Conservation (phyloP, 2,888 invertebrate species). For the Terebella lapidaria region DNA sequence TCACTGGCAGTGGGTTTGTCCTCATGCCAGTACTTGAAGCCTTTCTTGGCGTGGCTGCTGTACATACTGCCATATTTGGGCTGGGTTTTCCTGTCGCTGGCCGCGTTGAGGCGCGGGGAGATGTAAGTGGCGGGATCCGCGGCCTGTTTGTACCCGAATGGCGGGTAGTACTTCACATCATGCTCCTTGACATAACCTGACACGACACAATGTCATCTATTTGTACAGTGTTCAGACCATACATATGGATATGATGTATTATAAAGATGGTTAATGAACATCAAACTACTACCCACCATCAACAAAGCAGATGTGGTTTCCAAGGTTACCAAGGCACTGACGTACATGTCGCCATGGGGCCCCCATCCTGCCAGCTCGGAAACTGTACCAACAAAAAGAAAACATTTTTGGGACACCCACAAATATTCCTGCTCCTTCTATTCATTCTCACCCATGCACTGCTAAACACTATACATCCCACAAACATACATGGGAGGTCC, state of each 20-base stretch:
- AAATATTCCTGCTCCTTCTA: too few relatives aligned
- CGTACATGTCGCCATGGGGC: neutral
- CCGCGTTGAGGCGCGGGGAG: neutral
- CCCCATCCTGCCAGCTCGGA: neutral
- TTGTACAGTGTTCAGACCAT: too few relatives aligned
- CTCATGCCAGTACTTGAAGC: slow-evolving; percentile 21
- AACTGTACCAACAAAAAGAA: slow-evolving; percentile 2
- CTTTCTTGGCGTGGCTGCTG: slow-evolving; percentile 17
- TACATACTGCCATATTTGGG: slow-evolving; percentile 2
- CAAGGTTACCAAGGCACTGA: neutral
- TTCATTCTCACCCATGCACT: too few relatives aligned
- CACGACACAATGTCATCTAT: too few relatives aligned
- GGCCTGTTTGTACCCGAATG: neutral
- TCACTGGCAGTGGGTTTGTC: slow-evolving; percentile 8
- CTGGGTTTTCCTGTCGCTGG: neutral
- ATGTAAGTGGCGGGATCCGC: neutral
- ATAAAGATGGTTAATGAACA: too few relatives aligned
- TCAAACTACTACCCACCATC: neutral
- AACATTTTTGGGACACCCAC: neutral
- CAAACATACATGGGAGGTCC: too few relatives aligned
- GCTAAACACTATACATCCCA: too few relatives aligned
- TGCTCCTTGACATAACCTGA: neutral
- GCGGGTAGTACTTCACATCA: neutral
- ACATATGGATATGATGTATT: too few relatives aligned
- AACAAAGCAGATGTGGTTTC: neutral